Conservation (phyloP, 2,888 invertebrate species). For the Platynereis dumerilii region DNA sequence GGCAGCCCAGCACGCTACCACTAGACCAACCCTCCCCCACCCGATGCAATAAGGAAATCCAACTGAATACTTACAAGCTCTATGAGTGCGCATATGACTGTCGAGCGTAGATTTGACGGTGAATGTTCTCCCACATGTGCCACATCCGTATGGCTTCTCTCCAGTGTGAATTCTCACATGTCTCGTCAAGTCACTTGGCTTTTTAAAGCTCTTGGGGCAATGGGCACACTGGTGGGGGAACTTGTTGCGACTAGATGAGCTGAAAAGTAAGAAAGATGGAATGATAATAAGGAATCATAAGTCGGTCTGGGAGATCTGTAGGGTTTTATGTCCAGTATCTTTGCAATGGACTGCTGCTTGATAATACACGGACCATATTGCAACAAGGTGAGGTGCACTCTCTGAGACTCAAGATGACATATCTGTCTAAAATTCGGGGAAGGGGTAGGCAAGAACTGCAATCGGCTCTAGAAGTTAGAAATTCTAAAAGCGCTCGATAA, state of each 20-base stretch:
- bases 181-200: conserved; percentile 64
- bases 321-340: no score
- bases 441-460: no score
- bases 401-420: no score
- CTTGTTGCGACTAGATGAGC: conserved; percentile 1
- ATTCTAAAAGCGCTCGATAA: no score
- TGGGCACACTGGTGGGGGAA: conserved; percentile 48
- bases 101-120: conserved; percentile 64
- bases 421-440: no score
- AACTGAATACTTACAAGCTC: conserved; percentile 41
- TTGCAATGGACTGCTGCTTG: no score
- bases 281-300: background rate
- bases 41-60: no score
- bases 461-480: no score
- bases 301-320: background rate
- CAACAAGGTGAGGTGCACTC: no score
- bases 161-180: conserved; percentile 65
- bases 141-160: conserved; percentile 65
- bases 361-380: no score
- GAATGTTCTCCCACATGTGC: conserved; percentile 60
- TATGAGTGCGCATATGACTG: conserved; percentile 63
- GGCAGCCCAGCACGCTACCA: no score
- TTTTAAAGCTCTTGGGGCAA: conserved; percentile 64
- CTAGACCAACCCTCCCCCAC: no score
- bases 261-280: background rate